These are phyloP conservation scores for Cepaea nemoralis DNA, from an alignment of 1,140 invertebrate genomes.

Conservation along the genomic window DNA sequence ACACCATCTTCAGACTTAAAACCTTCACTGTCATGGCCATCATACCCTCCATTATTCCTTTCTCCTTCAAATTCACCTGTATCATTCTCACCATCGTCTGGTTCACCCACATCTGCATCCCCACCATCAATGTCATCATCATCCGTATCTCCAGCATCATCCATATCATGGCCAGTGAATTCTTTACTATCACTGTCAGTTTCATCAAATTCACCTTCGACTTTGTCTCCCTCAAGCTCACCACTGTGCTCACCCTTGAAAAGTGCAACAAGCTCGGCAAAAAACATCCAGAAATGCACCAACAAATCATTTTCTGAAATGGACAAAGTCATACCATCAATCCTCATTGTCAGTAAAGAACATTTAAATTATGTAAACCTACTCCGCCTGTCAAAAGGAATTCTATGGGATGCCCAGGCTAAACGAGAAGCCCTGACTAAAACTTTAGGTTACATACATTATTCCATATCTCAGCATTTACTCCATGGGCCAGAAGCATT, in stretches of 20 bases:
- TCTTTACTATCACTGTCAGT: neutral
- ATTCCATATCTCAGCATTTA: constrained; percentile 63
- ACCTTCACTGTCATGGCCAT: too few species aligned
- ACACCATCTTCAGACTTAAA: neutral
- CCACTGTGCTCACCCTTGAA: neutral
- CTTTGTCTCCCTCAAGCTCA: neutral
- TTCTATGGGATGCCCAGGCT: constrained; percentile 66
- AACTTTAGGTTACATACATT: constrained; percentile 65
- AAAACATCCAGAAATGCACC: neutral
- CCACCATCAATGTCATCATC: neutral
- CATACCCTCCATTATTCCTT: neutral
- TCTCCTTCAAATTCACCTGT: neutral
- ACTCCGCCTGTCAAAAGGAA: constrained; percentile 55
- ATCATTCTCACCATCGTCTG: neutral
- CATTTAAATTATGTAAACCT: constrained; percentile 38
- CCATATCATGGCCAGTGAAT: neutral
- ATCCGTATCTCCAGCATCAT: neutral
- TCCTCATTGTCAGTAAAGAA: neutral
- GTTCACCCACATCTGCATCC: neutral
- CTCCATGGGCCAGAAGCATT: constrained; percentile 38
- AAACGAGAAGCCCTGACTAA: constrained; percentile 64
- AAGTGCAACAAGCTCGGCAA: neutral
- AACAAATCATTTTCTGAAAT: neutral
- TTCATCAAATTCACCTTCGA: neutral
- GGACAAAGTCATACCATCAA: neutral